A percentile compares a stretch with the other conserved stretches of the same genome.
Evolutionary conservation across 2,888 invertebrate species (phyloP).

Genomic region (Parnassius smintheus): DNA sequence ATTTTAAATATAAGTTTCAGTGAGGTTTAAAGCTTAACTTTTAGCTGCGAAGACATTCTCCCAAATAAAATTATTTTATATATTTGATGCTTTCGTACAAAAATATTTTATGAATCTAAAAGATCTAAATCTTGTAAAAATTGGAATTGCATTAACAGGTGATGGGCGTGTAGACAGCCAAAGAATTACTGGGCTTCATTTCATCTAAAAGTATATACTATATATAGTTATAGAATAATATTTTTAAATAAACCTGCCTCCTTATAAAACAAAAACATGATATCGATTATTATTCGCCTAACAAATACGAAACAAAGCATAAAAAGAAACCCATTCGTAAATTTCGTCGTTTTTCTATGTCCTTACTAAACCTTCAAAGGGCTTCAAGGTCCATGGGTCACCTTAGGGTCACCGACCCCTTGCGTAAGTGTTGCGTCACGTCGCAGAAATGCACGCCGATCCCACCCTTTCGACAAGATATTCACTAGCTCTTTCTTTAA

Average conservation of each 20-base stretch:
- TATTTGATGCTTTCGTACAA: no score
- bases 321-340: conserved; percentile 4
- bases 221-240: no score
- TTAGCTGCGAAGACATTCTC: no score
- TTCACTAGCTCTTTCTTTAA: conserved; percentile 29
- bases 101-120: no score
- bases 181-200: no score
- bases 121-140: no score
- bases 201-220: no score
- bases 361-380: conserved; percentile 44
- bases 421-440: conserved; percentile 65
- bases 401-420: conserved; percentile 55
- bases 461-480: conserved; percentile 37
- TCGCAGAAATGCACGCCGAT: conserved; percentile 49
- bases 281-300: conserved; percentile 3
- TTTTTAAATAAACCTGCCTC: background rate
- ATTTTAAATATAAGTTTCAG: no score
- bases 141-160: no score
- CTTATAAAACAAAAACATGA: background rate
- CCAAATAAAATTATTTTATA: no score
- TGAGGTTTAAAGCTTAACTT: no score
- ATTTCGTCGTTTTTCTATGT: conserved; percentile 13
- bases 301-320: conserved; percentile 14
- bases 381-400: conserved; percentile 44
- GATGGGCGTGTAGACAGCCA: no score